Percentiles rank a stretch among this genome's conserved stretches.
Evolutionary conservation across 2,113 vertebrate genomes (phyloP).

Genomic region (Labeo rohita): DNA sequence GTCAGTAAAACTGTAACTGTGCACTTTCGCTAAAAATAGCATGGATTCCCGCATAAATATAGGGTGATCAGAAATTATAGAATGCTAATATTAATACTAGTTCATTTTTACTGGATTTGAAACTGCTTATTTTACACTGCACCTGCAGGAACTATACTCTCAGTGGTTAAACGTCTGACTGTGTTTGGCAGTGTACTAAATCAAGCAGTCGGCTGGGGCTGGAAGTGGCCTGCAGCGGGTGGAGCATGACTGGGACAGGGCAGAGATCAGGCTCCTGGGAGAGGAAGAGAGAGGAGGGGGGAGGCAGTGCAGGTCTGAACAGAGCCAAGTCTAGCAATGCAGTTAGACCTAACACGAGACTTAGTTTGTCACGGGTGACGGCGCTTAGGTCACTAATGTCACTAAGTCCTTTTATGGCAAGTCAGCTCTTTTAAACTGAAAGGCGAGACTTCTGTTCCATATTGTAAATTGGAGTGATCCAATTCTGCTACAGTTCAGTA

Average conservation of each 20-base stretch:
- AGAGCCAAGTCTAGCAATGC: slow-evolving; percentile 4
- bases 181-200: slow-evolving; percentile 15
- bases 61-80: background rate
- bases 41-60: background rate
- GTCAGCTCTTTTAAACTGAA: background rate
- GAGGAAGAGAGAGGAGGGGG: slow-evolving; percentile 46
- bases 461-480: background rate
- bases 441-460: background rate
- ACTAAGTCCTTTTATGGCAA: background rate
- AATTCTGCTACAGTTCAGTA: background rate
- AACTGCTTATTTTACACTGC: background rate
- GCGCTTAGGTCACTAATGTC: background rate
- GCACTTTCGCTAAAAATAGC: background rate
- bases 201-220: background rate
- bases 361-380: background rate
- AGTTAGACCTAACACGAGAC: background rate
- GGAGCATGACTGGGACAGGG: slow-evolving; percentile 44
- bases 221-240: slow-evolving; percentile 34
- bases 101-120: background rate
- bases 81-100: background rate
- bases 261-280: slow-evolving; percentile 27
- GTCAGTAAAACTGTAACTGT: background rate
- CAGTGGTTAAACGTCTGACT: slow-evolving; percentile 3
- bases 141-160: slow-evolving; percentile 6
- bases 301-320: slow-evolving; percentile 41